phyloP scores from a whole-genome alignment of 2,888 invertebrate genomes.

The Tridacna crocea region DNA sequence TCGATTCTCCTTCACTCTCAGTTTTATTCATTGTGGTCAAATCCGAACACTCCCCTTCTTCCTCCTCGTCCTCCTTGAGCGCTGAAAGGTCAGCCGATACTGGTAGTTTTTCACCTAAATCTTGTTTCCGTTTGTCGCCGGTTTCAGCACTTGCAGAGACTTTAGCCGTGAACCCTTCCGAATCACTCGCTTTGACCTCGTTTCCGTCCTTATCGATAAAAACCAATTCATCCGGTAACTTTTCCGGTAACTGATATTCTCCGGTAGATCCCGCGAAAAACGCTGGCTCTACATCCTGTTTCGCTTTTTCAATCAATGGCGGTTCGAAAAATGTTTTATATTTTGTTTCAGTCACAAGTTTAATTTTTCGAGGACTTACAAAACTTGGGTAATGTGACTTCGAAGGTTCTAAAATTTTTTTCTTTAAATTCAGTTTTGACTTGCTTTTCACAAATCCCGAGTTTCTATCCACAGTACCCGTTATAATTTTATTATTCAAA shows the following conservation, averaged over 20 bases:
- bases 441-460: conserved; percentile 57
- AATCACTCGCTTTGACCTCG: conserved; percentile 54
- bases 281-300: conserved; percentile 71
- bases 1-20: conserved; percentile 13
- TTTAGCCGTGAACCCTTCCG: conserved; percentile 42
- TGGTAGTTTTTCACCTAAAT: background rate
- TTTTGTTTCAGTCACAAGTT: conserved; percentile 57
- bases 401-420: conserved; percentile 33
- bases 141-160: conserved; percentile 32
- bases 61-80: conserved; percentile 19
- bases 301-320: conserved; percentile 73
- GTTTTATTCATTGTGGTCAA: background rate
- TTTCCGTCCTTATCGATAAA: conserved; percentile 63
- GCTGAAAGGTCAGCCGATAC: background rate
- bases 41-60: conserved; percentile 18
- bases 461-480: conserved; percentile 65
- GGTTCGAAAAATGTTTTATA: conserved; percentile 75
- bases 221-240: conserved; percentile 68
- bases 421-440: conserved; percentile 24
- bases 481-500: conserved; percentile 74
- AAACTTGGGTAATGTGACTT: conserved; percentile 68
- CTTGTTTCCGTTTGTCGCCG: background rate
- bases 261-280: conserved; percentile 73
- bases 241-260: conserved; percentile 70
- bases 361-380: conserved; percentile 76